Evolutionary conservation across 2,888 invertebrate species (phyloP).

Genomic region (Drosophila suboccidentalis): DNA sequence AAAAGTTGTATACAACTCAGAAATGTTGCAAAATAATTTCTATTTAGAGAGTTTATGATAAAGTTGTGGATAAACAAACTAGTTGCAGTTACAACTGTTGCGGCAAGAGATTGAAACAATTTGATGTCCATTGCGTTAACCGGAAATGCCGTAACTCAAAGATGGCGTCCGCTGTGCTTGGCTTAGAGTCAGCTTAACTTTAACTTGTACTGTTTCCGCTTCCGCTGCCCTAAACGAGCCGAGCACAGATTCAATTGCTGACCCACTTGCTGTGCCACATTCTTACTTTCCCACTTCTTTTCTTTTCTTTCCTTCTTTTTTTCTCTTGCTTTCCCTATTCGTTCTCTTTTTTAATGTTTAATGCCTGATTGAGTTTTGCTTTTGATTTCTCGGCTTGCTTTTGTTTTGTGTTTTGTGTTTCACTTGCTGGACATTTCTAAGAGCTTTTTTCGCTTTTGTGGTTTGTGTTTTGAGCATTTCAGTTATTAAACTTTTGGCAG

Average conservation of each 20-base stretch:
- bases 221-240: constrained; percentile 30
- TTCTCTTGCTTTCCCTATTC: constrained; percentile 31
- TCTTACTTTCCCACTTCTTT: constrained; percentile 12
- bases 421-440: constrained; percentile 60
- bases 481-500: constrained; percentile 72
- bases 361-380: constrained; percentile 80
- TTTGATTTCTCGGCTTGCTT: constrained; percentile 71
- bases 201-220: constrained; percentile 64
- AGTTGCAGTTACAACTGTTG: constrained; percentile 20
- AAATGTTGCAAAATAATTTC: constrained; percentile 23
- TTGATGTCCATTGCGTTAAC: constrained; percentile 40
- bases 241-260: constrained; percentile 23
- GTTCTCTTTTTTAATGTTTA: constrained; percentile 70
- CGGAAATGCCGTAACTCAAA: constrained; percentile 78
- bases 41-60: constrained; percentile 8
- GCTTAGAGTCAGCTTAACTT: constrained; percentile 56
- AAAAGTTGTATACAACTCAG: background rate
- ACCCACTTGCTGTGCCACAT: constrained; percentile 13
- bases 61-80: constrained; percentile 22
- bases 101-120: constrained; percentile 66
- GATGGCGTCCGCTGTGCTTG: constrained; percentile 52
- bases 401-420: constrained; percentile 56
- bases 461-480: constrained; percentile 75
- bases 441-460: constrained; percentile 66
- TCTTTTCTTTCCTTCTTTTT: constrained; percentile 1